Evolutionary conservation across 2,113 vertebrate genomes (phyloP).

Genomic region (Sminthopsis crassicaudata): DNA sequence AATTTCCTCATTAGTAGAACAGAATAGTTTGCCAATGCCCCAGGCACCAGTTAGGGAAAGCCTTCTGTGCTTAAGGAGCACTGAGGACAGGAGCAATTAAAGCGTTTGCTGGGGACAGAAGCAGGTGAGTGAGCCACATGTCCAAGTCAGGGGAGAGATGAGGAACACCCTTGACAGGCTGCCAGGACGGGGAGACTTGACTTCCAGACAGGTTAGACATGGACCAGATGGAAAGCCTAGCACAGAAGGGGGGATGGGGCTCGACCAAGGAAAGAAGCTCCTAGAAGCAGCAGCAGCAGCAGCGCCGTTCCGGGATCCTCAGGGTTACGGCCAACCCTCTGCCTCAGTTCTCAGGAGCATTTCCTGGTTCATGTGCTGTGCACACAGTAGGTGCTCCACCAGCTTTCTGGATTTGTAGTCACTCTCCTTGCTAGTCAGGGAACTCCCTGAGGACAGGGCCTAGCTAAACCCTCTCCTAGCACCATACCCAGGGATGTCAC

Average conservation of each 20-base stretch:
- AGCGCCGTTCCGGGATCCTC: neutral
- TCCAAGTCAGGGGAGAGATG: neutral
- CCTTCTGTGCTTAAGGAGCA: neutral
- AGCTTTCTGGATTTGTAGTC: neutral
- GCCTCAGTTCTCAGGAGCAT: too few relatives aligned
- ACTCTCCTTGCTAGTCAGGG: neutral
- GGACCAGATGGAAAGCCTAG: neutral
- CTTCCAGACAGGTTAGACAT: neutral
- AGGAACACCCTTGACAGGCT: neutral
- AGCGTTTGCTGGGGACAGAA: neutral
- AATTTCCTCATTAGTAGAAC: accelerated
- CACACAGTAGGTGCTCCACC: neutral
- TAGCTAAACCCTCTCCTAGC: neutral
- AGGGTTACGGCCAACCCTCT: neutral
- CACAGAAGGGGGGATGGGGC: neutral
- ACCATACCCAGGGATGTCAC: neutral
- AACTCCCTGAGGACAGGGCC: neutral
- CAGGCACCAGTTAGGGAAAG: neutral
- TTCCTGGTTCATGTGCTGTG: neutral
- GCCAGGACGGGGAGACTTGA: neutral
- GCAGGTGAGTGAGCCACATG: too few relatives aligned
- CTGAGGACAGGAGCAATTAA: neutral
- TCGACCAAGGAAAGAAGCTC: neutral
- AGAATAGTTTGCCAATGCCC: too few relatives aligned
- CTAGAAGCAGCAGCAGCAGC: neutral